These are phyloP conservation scores for Capromys pilorides DNA, from an alignment of 2,797 vertebrate species.

Conservation along the genomic window DNA sequence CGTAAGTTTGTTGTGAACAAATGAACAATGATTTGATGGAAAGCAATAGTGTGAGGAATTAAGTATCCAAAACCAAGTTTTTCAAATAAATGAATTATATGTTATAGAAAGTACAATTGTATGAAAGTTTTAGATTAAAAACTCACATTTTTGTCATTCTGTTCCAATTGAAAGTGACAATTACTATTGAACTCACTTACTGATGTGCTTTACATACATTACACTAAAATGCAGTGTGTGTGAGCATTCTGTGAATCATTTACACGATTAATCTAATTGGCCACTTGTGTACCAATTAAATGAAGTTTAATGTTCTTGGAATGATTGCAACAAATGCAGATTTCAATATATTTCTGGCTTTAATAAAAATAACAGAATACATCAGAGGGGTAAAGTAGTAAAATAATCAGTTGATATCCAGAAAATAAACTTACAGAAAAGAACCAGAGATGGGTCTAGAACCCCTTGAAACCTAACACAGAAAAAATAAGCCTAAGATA, in stretches of 20 bases:
- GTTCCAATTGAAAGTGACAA: not conserved
- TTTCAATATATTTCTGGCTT: conserved; percentile 30
- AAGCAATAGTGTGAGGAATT: conserved; percentile 6
- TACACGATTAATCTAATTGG: conserved; percentile 51
- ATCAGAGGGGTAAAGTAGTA: not conserved
- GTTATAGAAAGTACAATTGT: conserved; percentile 30
- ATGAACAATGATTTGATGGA: conserved; percentile 8
- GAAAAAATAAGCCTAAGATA: not conserved
- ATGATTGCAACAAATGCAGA: conserved; percentile 55
- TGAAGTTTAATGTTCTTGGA: conserved; percentile 1
- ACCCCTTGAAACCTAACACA: not conserved
- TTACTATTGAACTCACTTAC: conserved; percentile 46
- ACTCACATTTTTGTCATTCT: conserved; percentile 46
- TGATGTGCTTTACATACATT: not conserved
- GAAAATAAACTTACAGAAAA: not conserved
- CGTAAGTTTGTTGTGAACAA: conserved; percentile 49
- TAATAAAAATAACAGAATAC: conserved; percentile 37
- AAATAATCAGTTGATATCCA: not conserved
- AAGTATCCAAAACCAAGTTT: conserved; percentile 48
- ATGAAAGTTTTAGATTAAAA: not conserved
- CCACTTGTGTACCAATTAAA: conserved; percentile 62
- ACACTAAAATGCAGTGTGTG: conserved; percentile 35
- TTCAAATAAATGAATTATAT: conserved; percentile 36
- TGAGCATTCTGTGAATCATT: conserved; percentile 45
- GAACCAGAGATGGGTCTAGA: not conserved